phyloP scores from a whole-genome alignment of 2,113 vertebrate species.

The Emydocephalus ijimae region DNA sequence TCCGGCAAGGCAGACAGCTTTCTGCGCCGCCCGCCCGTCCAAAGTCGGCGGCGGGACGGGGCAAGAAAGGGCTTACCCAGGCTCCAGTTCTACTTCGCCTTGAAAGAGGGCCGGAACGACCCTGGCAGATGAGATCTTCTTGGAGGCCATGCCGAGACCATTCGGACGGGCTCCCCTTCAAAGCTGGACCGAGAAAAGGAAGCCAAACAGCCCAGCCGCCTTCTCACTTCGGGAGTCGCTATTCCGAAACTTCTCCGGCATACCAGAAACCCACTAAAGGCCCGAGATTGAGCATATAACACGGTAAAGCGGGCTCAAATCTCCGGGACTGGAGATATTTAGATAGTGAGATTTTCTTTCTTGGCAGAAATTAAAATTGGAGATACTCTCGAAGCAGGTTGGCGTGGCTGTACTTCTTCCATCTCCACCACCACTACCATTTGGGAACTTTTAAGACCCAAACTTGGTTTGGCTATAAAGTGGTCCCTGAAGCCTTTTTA shows the following conservation, averaged over 20 bases:
- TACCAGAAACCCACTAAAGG: neutral
- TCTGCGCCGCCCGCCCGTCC: neutral
- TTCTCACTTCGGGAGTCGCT: neutral
- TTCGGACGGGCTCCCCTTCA: neutral
- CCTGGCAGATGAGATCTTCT: neutral
- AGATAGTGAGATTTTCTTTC: neutral
- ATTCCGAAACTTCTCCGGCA: neutral
- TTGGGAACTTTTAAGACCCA: neutral
- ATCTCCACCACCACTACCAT: no score
- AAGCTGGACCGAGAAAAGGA: neutral
- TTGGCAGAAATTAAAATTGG: neutral
- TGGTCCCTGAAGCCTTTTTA: neutral
- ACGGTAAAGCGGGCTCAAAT: neutral
- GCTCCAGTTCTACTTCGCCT: neutral
- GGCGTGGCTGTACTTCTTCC: neutral
- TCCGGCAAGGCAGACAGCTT: neutral
- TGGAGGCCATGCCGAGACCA: neutral
- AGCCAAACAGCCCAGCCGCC: neutral
- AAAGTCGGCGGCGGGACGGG: neutral
- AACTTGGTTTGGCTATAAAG: neutral
- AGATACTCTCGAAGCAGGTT: neutral
- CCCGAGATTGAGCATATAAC: neutral
- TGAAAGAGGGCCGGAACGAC: neutral
- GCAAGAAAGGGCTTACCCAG: neutral
- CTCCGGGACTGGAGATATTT: neutral